Base-by-base conservation (phyloP, 2,888 invertebrate species). In the Ecliptopera silaceata region DNA sequence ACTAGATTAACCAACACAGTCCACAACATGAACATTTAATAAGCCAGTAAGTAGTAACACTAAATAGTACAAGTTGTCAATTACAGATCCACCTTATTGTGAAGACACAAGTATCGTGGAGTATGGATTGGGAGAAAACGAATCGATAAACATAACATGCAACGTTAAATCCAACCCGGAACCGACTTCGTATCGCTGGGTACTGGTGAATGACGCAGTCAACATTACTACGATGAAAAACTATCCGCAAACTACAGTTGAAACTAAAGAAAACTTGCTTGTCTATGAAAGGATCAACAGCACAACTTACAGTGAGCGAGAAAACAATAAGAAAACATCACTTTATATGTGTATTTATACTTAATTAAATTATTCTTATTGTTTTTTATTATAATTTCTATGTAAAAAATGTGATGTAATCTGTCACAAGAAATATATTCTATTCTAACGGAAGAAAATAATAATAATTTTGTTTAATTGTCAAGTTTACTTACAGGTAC, bases 81-180 rank as follows among this genome's bases (percentile, higher is more conserved):
- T 49, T 42, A 54, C 46, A 91, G 91, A 86, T 69, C 84, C 89
- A 34, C 73, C 88, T 1, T 82, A 77, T 59, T 91, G 91, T 61
- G 76, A 75, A 65, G 82, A 88, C 8, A 75, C 78, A 34, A 72
- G 54, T 4, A 61, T 75, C 32, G 61, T 73, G 1, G 85, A 88
- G 64, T 91, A 83, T 51, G 90, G 90, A 0, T 60, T 90, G 0
- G 81, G 76, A 1, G 82, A 83, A 38, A 77, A 79, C 41, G 86
- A 87, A 41, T 75, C 75, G 2, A 75, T 89, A 34, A 86, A 89
- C 60, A 68, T 91, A 56, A 86, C 84, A 0, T 91, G 91, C 64
- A 80, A 75, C 31, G 78, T 88, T 39, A 78, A 72, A 34, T 76
- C 77, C 1, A 86, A 84, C 56, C 91, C 91, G 0, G 65, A 66